Base-by-base conservation (phyloP, 2,113 vertebrate genomes). In the Oryzias woworae region DNA sequence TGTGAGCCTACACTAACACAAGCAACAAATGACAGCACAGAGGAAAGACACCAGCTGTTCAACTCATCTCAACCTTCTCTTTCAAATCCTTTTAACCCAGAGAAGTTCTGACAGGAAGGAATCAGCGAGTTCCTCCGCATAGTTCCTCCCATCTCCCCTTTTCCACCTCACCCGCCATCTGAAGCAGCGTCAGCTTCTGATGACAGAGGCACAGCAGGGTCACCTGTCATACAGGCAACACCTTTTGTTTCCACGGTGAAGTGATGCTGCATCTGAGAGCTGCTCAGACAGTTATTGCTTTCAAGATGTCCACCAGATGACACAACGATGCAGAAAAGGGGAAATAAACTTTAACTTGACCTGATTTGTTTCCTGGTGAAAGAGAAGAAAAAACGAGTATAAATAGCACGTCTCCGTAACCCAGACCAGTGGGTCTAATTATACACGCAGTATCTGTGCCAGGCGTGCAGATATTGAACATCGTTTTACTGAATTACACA, bases 191-290 rank as follows among this genome's bases (percentile, higher is more conserved):
- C 68, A 53, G 57, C n/a, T 47, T 58, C 24, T 54, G 53, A 50
- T 74, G 75, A 75, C 20, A 36, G 43, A 3, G n/a, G n/a, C 22
- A 3, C 71, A 66, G 76, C 62, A 45, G 52, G 64, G 74, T 63
- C 64, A 5, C 54, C 65, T 5, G 46, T 59, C 51, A 52, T 28
- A 15, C 8, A 0, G 42, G 7, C 7, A 3, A 13, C 31, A 3
- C 48, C 64, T 73, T 77, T 72, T 77, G 69, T 57, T 71, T 48
- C 23, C 17, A 28, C 13, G 31, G 60, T 53, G 36, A 67, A 26
- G 63, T 8, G 43, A 36, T 28, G 42, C 57, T 14, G 46, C 13
- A 4, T 28, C 14, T 58, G 26, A 45, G 48, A 28, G 36, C 45
- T 36, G 58, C 43, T 17, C 0, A 14, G 67, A 46, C 24, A 66